Base-by-base conservation (phyloP, 1,140 invertebrate species). In the Oncopeltus fasciatus region DNA sequence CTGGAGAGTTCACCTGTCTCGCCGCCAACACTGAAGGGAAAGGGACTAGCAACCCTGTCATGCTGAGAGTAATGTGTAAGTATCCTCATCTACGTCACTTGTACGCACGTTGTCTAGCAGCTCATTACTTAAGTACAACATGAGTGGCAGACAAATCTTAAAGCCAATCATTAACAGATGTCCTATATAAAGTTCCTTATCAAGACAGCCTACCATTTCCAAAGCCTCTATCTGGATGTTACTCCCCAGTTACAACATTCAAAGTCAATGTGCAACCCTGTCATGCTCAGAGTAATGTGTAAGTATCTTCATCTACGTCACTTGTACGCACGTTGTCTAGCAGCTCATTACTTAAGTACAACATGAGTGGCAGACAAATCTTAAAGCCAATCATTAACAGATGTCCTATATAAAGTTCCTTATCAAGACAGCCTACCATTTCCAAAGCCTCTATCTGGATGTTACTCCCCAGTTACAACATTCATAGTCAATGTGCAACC, bases 21-120 rank as follows among this genome's bases (percentile, higher is more conserved):
- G 88, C 87, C 5, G 82, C 82, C 18, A 92, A 91, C 72, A 79
- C 80, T 57, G 88, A 91, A 71, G 89, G 88, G 47, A 86, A 84
- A 72, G 85, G 86, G 47, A 80, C 80, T 61, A 90, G 87, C 74
- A 88, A 89, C 72, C 81, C 85, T 14, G 85, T 90, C 51, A 78
- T 81, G 56, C 78, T 91, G 62, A 77, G 83, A 68, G 83, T 91
- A 67, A 83, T 87, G 84, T 90, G 88, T 90, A 78, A 88, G 86
- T 83, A 73, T 60, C 57, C 3, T 57, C 2, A 49, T 49, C 1
- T 20, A 1, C 5, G 31, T 38, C n/a, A n/a, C n/a, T n/a, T n/a
- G n/a, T n/a, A n/a, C n/a, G n/a, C n/a, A n/a, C n/a, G n/a, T n/a
- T n/a, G n/a, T n/a, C n/a, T n/a, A n/a, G n/a, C n/a, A n/a, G n/a